Percentiles rank a stretch among this genome's conserved stretches.
These are phyloP conservation scores for Heliconius ismenius DNA, from an alignment of 2,888 invertebrate genomes.

Conservation along the genomic window DNA sequence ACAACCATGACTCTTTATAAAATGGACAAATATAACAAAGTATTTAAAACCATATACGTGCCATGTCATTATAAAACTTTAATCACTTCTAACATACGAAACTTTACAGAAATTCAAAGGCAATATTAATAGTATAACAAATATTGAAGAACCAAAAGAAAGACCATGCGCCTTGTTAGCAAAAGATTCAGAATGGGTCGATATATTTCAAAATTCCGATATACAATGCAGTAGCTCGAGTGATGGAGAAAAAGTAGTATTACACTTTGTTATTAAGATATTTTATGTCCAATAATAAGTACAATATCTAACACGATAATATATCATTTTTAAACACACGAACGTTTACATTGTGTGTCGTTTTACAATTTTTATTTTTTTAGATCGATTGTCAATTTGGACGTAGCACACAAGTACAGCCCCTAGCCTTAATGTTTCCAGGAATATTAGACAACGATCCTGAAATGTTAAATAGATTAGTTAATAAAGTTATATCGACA, in stretches of 20 bases:
- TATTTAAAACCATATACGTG: not conserved
- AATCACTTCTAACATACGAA: not conserved
- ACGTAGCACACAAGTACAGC: slow-evolving; percentile 57
- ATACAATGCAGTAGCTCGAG: slow-evolving; percentile 47
- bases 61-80: not conserved
- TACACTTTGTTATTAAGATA: slow-evolving; percentile 62
- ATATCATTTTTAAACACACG: not conserved
- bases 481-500: slow-evolving; percentile 70
- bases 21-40: slow-evolving; percentile 12
- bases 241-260: slow-evolving; percentile 66
- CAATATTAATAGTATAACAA: slow-evolving; percentile 22
- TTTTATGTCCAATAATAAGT: not conserved
- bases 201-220: slow-evolving; percentile 59
- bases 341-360: not conserved
- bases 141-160: slow-evolving; percentile 40
- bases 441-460: slow-evolving; percentile 67
- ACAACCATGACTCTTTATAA: not conserved
- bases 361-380: not conserved
- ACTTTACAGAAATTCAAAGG: slow-evolving; percentile 37
- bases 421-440: slow-evolving; percentile 71
- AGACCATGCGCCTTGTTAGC: slow-evolving; percentile 66
- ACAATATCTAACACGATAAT: not conserved
- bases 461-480: slow-evolving; percentile 63
- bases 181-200: slow-evolving; percentile 78
- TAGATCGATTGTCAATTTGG: slow-evolving; percentile 69